Conservation (phyloP, 2,113 vertebrate species). For the Zapus hudsonius region DNA sequence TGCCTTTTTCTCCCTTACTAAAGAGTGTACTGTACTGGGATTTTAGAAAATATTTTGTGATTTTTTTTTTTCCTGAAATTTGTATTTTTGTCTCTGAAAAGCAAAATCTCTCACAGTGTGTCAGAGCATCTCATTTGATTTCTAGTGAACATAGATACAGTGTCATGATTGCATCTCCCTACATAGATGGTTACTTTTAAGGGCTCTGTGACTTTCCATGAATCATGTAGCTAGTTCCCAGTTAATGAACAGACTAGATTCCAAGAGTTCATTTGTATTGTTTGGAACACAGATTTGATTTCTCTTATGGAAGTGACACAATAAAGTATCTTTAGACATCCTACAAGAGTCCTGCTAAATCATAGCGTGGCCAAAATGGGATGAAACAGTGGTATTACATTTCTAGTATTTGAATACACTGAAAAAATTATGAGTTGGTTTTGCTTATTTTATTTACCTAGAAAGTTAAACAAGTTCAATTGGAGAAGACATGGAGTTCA, state of each 20-base stretch:
- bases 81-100: conserved; percentile 31
- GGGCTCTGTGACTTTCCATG: neutral
- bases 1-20: neutral
- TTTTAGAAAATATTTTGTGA: conserved; percentile 34
- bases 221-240: neutral
- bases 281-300: conserved; percentile 41
- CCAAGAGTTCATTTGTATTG: conserved; percentile 40
- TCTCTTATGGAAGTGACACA: neutral
- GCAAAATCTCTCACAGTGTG: conserved; percentile 2
- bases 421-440: neutral
- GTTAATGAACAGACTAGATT: neutral
- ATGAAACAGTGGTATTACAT: neutral
- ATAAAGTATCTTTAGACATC: neutral
- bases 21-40: neutral
- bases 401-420: conserved; percentile 31
- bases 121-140: conserved; percentile 30
- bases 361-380: neutral
- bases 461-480: neutral
- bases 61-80: conserved; percentile 41
- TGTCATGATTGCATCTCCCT: neutral
- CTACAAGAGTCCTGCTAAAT: neutral
- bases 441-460: neutral
- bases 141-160: neutral
- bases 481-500: neutral
- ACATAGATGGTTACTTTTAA: conserved; percentile 20